Conservation (phyloP, 1,140 invertebrate genomes). For the Zaprionus lachaisei region DNA sequence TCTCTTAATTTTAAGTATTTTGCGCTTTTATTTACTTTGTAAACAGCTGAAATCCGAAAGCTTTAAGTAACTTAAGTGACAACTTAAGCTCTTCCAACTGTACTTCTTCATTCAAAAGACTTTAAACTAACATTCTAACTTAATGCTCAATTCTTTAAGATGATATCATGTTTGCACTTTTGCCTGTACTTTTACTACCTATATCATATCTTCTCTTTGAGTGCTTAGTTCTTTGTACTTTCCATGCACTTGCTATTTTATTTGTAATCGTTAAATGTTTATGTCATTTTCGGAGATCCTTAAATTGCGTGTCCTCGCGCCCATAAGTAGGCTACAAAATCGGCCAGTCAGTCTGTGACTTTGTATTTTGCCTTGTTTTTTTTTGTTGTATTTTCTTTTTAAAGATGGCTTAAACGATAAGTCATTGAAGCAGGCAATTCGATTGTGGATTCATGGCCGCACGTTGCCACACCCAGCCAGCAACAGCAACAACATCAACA, state of each 20-base stretch:
- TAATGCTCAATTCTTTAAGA: neutral
- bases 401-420: constrained; percentile 55
- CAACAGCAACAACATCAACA: neutral
- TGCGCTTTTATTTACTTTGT: too few species aligned
- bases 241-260: constrained; percentile 40
- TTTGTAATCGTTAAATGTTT: constrained; percentile 51
- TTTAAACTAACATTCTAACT: neutral
- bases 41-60: neutral
- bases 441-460: constrained; percentile 17
- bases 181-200: neutral
- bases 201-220: neutral
- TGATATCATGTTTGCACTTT: neutral
- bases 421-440: constrained; percentile 44
- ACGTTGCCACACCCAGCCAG: constrained; percentile 18
- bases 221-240: neutral
- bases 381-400: neutral
- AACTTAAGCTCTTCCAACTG: neutral
- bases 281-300: constrained; percentile 39
- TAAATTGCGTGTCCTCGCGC: constrained; percentile 52
- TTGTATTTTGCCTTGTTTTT: neutral
- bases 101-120: fast-evolving
- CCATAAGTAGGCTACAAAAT: constrained; percentile 37
- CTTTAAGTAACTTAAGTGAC: neutral
- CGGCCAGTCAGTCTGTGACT: neutral
- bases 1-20: too few species aligned